phyloP scores from a whole-genome alignment of 1,140 invertebrate species.

The Druon quercuslanigerum region DNA sequence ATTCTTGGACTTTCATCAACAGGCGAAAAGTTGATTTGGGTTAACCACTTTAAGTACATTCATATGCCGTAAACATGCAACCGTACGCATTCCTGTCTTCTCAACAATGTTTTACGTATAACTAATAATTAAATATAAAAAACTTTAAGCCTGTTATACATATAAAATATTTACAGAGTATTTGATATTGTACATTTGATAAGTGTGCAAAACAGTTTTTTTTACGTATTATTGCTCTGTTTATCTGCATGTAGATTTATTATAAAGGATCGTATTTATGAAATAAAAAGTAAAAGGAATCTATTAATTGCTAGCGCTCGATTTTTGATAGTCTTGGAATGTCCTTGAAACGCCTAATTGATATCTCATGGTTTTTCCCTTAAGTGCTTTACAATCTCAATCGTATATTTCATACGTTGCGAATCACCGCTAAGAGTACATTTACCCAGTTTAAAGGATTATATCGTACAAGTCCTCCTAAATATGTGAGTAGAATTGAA shows the following conservation, averaged over 20 bases:
- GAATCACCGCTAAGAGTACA: slow-evolving; percentile 41
- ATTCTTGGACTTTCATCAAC: neutral
- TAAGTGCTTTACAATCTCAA: slow-evolving; percentile 72
- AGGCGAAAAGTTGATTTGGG: neutral
- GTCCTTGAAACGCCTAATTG: slow-evolving; percentile 56
- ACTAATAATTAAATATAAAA: neutral
- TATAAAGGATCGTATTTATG: slow-evolving; percentile 28
- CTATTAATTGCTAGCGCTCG: slow-evolving; percentile 32
- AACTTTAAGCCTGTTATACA: neutral
- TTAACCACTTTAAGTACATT: neutral
- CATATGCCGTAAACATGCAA: neutral
- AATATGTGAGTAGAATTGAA: neutral
- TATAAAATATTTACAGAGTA: neutral
- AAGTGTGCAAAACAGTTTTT: slow-evolving; percentile 30
- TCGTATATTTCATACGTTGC: slow-evolving; percentile 65
- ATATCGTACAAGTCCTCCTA: neutral
- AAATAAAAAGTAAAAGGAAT: slow-evolving; percentile 2
- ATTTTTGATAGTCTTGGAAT: slow-evolving; percentile 36
- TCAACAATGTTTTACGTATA: neutral
- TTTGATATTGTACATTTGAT: neutral
- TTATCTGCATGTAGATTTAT: slow-evolving; percentile 32
- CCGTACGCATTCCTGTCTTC: neutral
- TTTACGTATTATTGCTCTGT: slow-evolving; percentile 34
- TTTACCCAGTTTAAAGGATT: slow-evolving; percentile 27
- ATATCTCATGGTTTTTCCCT: slow-evolving; percentile 69